These are phyloP conservation scores for Anhinga anhinga DNA, from an alignment of 2,113 vertebrate species.

Conservation along the genomic window DNA sequence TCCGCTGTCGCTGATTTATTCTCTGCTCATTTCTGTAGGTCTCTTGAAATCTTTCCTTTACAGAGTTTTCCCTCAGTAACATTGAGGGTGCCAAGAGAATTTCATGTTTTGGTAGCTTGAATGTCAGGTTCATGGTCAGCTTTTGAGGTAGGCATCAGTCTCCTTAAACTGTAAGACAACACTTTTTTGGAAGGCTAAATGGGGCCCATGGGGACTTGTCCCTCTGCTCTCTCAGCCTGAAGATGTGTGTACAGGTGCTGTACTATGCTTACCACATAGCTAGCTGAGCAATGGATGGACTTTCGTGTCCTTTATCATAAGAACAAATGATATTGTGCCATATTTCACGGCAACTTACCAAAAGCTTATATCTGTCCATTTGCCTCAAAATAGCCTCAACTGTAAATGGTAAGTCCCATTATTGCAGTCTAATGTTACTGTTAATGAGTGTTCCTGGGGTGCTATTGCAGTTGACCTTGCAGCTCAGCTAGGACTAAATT, in stretches of 20 bases:
- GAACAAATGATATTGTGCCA: not conserved
- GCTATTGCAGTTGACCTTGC: not conserved
- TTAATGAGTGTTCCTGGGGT: not conserved
- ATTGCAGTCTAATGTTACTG: not conserved
- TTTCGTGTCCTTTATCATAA: not conserved
- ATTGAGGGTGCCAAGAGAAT: not conserved
- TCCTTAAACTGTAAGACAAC: not conserved
- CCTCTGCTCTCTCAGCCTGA: not conserved
- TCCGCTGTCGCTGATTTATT: not conserved
- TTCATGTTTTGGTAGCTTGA: not conserved
- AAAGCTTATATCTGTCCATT: not conserved
- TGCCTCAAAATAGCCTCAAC: not conserved
- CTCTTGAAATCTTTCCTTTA: not conserved
- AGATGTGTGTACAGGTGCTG: not conserved
- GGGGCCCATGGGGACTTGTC: not conserved
- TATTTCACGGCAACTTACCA: not conserved
- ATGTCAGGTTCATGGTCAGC: not conserved
- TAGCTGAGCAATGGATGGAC: not conserved
- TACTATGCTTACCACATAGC: not conserved
- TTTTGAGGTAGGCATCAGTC: not conserved
- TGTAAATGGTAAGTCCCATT: not conserved
- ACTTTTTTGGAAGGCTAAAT: not conserved
- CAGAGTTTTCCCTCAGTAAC: not conserved
- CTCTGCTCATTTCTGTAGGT: not conserved
- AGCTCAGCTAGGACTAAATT: not conserved